Percentiles rank a stretch among this genome's conserved stretches.
These are phyloP conservation scores for Prionchulus punctatus DNA, from an alignment of 2,888 invertebrate species.

Conservation along the genomic window DNA sequence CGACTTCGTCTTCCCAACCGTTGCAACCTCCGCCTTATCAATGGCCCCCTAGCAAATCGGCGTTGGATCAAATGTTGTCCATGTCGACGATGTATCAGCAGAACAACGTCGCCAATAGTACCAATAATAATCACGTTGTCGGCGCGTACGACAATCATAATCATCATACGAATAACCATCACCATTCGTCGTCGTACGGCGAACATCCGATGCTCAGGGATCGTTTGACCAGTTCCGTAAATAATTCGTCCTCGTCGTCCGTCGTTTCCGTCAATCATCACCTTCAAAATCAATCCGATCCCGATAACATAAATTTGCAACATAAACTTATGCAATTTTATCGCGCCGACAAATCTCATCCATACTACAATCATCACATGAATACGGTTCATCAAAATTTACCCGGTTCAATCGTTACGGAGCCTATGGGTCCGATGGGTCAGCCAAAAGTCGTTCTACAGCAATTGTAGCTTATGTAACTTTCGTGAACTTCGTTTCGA, in stretches of 20 bases:
- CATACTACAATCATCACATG: background rate
- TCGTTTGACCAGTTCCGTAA: background rate
- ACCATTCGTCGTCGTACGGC: background rate
- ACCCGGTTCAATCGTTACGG: background rate
- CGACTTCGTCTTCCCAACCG: background rate
- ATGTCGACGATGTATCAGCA: no score
- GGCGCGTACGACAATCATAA: no score
- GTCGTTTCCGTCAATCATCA: background rate
- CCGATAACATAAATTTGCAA: background rate
- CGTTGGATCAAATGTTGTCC: no score
- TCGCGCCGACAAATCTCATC: background rate
- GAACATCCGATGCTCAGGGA: background rate
- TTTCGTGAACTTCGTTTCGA: no score
- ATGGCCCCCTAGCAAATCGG: no score
- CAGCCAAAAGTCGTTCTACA: background rate
- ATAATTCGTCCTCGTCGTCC: background rate
- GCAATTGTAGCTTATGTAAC: constrained; percentile 1
- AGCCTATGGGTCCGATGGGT: constrained; percentile 1
- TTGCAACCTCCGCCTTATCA: background rate
- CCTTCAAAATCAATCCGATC: background rate
- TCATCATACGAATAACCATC: no score
- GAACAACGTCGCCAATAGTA: background rate
- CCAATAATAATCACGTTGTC: background rate
- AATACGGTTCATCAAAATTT: background rate
- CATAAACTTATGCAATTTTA: background rate